A percentile compares a stretch with the other conserved stretches of the same genome.
Evolutionary conservation across 2,797 vertebrate species (phyloP).

Genomic region (Notoglanidium macrostoma): DNA sequence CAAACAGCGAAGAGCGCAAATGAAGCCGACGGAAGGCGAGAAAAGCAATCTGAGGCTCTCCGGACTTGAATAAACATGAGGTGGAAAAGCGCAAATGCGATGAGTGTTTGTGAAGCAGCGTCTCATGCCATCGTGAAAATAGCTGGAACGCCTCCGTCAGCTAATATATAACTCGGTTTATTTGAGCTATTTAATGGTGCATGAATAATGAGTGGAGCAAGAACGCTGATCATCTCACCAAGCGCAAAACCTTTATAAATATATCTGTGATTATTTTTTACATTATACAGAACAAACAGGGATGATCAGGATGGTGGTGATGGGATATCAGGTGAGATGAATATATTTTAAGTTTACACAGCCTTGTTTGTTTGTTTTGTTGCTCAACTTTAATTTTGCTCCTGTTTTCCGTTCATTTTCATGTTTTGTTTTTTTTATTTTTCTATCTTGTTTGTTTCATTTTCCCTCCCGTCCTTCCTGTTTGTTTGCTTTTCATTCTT

Average conservation of each 20-base stretch:
- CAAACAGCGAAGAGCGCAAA: background rate
- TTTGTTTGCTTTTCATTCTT: background rate
- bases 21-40: background rate
- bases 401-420: background rate
- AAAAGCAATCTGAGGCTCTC: background rate
- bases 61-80: background rate
- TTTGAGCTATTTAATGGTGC: background rate
- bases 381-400: background rate
- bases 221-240: background rate
- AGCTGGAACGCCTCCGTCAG: background rate
- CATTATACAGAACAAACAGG: background rate
- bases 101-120: background rate
- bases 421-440: background rate
- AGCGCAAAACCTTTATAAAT: background rate
- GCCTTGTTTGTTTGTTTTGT: background rate
- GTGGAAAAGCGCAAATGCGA: background rate
- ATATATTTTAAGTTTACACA: background rate
- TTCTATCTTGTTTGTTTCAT: background rate
- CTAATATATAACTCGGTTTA: background rate
- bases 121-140: background rate
- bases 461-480: background rate
- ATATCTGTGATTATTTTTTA: background rate
- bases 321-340: background rate
- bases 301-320: background rate
- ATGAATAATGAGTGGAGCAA: background rate